A percentile compares a stretch with the other conserved stretches of the same genome.
phyloP scores from a whole-genome alignment of 2,797 vertebrate genomes.

The Takifugu rubripes region DNA sequence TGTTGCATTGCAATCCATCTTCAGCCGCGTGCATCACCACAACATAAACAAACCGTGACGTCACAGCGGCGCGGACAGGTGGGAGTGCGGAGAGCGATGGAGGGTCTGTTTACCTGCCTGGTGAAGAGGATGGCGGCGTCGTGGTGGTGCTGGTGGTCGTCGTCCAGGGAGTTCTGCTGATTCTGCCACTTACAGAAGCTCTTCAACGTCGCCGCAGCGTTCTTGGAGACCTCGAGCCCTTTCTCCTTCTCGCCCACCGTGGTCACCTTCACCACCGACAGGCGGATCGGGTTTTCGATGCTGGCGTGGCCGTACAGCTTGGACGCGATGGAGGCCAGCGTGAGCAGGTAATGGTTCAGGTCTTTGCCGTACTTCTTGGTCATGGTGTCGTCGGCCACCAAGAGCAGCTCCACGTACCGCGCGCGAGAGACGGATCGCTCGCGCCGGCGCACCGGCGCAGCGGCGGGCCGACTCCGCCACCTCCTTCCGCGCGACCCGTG shows the following conservation, averaged over 20 bases:
- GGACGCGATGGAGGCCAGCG: conserved; percentile 91
- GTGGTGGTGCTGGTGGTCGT: conserved; percentile 89
- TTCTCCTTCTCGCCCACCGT: conserved; percentile 84
- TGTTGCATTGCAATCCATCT: conserved; percentile 8
- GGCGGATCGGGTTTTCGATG: conserved; percentile 94
- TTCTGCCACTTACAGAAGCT: conserved; percentile 99
- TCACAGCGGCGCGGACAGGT: conserved; percentile 36
- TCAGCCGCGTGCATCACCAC: conserved; percentile 22
- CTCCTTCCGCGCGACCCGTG: conserved; percentile 26
- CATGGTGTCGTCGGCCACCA: conserved; percentile 94
- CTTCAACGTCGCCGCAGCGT: conserved; percentile 92
- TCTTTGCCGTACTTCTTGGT: conserved; percentile 87
- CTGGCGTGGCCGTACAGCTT: conserved; percentile 93
- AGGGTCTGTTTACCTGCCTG: conserved; percentile 85
- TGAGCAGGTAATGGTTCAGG: conserved; percentile 92
- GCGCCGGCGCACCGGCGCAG: conserved; percentile 46
- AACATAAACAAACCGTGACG: conserved; percentile 48
- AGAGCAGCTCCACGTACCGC: conserved; percentile 92
- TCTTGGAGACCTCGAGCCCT: conserved; percentile 88
- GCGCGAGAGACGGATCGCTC: conserved; percentile 85
- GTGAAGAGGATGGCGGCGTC: conserved; percentile 98
- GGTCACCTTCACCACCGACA: conserved; percentile 89
- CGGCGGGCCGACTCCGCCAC: conserved; percentile 42
- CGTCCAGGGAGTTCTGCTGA: conserved; percentile 89
- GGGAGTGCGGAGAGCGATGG: conserved; percentile 1